phyloP scores from a whole-genome alignment of 2,113 vertebrate species.

The Prinia subflava region DNA sequence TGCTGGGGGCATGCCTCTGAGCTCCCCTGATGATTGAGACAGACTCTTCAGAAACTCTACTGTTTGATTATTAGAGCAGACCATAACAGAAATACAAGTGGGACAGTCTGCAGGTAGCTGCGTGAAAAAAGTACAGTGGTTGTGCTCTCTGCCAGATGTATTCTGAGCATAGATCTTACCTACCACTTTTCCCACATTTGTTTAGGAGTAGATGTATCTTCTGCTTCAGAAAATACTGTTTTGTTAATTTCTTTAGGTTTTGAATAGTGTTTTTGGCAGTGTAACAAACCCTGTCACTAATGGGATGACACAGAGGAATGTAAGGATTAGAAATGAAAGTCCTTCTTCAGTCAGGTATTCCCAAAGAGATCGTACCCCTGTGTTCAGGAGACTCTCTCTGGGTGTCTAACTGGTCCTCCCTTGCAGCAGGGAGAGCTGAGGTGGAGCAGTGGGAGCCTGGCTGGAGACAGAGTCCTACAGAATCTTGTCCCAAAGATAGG shows the following conservation, averaged over 20 bases:
- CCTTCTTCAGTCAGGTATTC: not conserved
- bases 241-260: not conserved
- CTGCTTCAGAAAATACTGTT: not conserved
- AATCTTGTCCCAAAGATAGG: not conserved
- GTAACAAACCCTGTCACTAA: not conserved
- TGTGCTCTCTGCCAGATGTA: not conserved
- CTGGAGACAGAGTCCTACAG: not conserved
- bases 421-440: not conserved
- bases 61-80: not conserved
- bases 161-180: not conserved
- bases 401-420: not conserved
- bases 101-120: not conserved
- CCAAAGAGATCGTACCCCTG: not conserved
- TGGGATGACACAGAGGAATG: not conserved
- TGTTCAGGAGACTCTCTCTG: not conserved
- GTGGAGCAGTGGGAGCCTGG: not conserved
- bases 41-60: not conserved
- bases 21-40: not conserved
- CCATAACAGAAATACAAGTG: not conserved
- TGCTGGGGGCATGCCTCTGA: not conserved
- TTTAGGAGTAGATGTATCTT: not conserved
- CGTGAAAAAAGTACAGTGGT: not conserved
- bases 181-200: not conserved
- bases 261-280: fast-evolving
- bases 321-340: not conserved